Evolutionary conservation across 2,888 invertebrate species (phyloP).

Genomic region (Athalia rosae): DNA sequence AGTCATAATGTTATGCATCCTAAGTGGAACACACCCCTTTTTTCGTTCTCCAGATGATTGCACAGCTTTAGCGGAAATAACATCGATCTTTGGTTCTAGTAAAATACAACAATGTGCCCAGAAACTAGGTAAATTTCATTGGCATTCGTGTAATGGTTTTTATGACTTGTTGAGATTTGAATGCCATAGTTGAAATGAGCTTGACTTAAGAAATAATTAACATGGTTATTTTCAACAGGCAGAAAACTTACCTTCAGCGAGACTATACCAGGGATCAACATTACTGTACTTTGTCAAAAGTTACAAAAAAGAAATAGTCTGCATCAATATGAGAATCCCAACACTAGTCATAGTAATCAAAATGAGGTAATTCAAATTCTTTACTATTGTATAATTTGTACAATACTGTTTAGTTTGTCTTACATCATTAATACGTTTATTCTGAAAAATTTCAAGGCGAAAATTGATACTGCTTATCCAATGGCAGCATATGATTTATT

Average conservation of each 20-base stretch:
- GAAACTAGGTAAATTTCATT: slow-evolving; percentile 76
- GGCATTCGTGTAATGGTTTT: slow-evolving; percentile 31
- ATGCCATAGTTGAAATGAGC: no score
- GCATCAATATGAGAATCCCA: slow-evolving; percentile 41
- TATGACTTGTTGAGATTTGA: no score
- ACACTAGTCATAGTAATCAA: slow-evolving; percentile 42
- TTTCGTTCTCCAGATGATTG: slow-evolving; percentile 88
- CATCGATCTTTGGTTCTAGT: slow-evolving; percentile 84
- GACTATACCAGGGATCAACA: slow-evolving; percentile 74
- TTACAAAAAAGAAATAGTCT: slow-evolving; percentile 63
- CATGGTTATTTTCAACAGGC: slow-evolving; percentile 64
- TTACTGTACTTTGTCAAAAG: slow-evolving; percentile 66
- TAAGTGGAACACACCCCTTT: slow-evolving; percentile 89
- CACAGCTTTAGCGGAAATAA: slow-evolving; percentile 88
- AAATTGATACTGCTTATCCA: slow-evolving; percentile 75
- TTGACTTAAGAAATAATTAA: slow-evolving; percentile 1
- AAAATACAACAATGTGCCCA: slow-evolving; percentile 81
- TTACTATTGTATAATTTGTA: slow-evolving; percentile 44
- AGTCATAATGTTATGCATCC: slow-evolving; percentile 85
- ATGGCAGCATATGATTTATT: slow-evolving; percentile 85
- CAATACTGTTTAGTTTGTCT: slow-evolving; percentile 33
- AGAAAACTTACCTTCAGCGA: slow-evolving; percentile 76
- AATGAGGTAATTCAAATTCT: slow-evolving; percentile 63
- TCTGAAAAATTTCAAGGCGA: slow-evolving; percentile 36
- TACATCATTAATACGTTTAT: slow-evolving; percentile 30